These are phyloP conservation scores for Helostoma temminkii DNA, from an alignment of 2,797 vertebrate species.

Conservation along the genomic window DNA sequence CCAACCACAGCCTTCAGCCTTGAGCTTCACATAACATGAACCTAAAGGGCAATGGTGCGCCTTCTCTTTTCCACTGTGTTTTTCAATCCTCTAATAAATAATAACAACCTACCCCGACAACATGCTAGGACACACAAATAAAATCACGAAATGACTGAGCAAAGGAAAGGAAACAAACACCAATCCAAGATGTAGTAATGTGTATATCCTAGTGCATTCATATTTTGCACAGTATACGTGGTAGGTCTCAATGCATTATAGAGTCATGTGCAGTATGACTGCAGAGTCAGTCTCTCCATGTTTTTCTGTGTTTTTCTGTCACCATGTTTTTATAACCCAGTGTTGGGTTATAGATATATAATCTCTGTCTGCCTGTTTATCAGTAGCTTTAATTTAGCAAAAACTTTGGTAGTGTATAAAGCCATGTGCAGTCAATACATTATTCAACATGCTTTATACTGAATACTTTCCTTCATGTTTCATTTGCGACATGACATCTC, in stretches of 20 bases:
- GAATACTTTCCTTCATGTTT: slow-evolving; percentile 70
- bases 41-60: background rate
- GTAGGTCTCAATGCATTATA: background rate
- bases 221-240: slow-evolving; percentile 14
- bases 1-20: background rate
- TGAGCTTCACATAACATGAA: background rate
- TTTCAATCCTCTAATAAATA: slow-evolving; percentile 7
- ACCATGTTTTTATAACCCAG: too few relatives aligned
- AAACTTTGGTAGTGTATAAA: slow-evolving; percentile 31
- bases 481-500: slow-evolving; percentile 67
- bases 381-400: slow-evolving; percentile 20
- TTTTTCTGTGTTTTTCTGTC: too few relatives aligned
- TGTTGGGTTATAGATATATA: background rate
- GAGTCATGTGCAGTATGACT: background rate
- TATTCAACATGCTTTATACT: slow-evolving; percentile 62
- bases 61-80: too few relatives aligned
- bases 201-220: background rate
- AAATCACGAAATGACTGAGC: slow-evolving; percentile 18
- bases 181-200: background rate
- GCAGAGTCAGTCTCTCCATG: background rate
- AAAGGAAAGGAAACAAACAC: slow-evolving; percentile 1
- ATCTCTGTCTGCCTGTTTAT: background rate
- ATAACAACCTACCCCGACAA: background rate
- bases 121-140: too few relatives aligned
- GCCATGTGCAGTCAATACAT: slow-evolving; percentile 45